These are phyloP conservation scores for Lichenostomus cassidix DNA, from an alignment of 2,113 vertebrate species.

Conservation along the genomic window DNA sequence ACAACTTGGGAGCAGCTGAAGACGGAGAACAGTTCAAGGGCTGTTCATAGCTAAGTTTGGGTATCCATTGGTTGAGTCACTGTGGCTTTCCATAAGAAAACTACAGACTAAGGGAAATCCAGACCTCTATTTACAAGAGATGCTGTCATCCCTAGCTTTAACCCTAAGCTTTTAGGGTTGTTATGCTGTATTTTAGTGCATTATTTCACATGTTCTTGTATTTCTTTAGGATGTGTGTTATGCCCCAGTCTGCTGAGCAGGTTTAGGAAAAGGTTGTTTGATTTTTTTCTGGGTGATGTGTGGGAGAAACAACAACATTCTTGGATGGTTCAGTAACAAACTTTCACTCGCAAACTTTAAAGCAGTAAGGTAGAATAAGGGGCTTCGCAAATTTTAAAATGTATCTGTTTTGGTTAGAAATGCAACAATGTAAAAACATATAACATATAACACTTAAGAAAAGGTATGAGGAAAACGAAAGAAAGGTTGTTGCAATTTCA, in stretches of 20 bases:
- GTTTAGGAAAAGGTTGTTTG: neutral
- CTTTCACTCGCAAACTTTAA: neutral
- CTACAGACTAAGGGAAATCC: neutral
- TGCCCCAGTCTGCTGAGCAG: fast-evolving
- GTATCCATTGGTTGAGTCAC: fast-evolving
- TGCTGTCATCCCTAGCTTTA: neutral
- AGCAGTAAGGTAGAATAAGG: neutral
- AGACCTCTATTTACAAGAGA: neutral
- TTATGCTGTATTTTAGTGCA: neutral
- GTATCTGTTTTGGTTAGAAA: neutral
- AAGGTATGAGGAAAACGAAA: neutral
- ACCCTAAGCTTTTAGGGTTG: neutral
- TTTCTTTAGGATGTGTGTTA: neutral
- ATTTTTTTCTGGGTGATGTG: fast-evolving
- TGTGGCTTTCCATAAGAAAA: neutral
- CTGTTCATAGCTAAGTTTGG: neutral
- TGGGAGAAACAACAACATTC: neutral
- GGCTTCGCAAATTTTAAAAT: neutral
- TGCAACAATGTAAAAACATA: neutral
- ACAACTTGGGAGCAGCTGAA: neutral
- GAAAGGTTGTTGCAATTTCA: neutral
- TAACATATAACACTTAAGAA: neutral
- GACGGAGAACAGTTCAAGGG: neutral
- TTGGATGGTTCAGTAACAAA: fast-evolving
- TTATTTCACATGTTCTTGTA: neutral